Evolutionary conservation across 2,888 invertebrate species (phyloP), one percentile per base, ranked within the genome.

Genomic region (Coelogynopora nodosa): DNA sequence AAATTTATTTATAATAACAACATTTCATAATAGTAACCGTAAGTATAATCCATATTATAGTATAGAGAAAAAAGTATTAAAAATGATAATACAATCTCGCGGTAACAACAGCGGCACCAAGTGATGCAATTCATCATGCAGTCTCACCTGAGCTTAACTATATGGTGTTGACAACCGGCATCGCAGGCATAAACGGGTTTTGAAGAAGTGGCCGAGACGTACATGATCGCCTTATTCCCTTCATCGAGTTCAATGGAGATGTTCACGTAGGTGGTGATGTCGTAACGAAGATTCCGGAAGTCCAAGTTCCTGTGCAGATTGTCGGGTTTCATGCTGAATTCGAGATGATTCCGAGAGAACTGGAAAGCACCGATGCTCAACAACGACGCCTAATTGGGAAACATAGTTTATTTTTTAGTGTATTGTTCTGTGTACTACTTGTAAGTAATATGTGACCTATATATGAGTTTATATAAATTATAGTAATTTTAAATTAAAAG

Each of bases 131-230:
- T n/a, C n/a, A n/a, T n/a, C n/a, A n/a, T n/a, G n/a, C n/a, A n/a
- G n/a, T 49, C 88, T 88, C 86, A 92, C 91, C 92, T 90, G 67
- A 93, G 89, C 49, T 90, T 90, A 18, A 92, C 94, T 0, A 97
- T 96, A 18, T 95, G 93, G 90, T 97, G 96, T 18, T 96, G 93
- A 90, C 97, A 97, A 0, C 97, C 97, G 0, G 95, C 97, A 92
- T 97, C 97, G 92, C 97, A 97, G 0, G 95, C 97, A 91, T 95
- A 97, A 91, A 96, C 96, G 81, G 95, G 95, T 91, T 96, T 95
- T 67, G 18, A 29, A 13, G 83, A n/a, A 27, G 10, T 30, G 27
- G 28, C 29, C 10, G 67, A 74, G 27, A 85, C 74, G 67, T 67
- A 85, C 18, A 85, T 67, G 29, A 67, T 49, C 2, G 92, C 92